Conservation (phyloP, 2,113 vertebrate species). For the Coptodon bakossiorum region DNA sequence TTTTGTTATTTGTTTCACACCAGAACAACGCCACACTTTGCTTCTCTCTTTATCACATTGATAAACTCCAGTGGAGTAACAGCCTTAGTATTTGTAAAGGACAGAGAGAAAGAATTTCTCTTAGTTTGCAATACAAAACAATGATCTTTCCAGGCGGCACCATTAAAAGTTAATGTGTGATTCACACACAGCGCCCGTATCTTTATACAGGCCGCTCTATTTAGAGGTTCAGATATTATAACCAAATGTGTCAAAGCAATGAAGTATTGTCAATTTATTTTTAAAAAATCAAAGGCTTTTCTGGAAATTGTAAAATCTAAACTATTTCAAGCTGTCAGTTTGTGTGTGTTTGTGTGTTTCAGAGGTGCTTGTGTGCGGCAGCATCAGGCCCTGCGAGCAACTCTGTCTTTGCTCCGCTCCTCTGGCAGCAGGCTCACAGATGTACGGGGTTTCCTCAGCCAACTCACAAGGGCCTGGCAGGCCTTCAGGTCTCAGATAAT, state of each 20-base stretch:
- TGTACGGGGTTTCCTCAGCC: constrained; percentile 70
- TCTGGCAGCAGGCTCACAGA: constrained; percentile 65
- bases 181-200: background rate
- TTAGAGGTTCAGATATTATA: background rate
- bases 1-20: background rate
- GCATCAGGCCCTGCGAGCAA: constrained; percentile 60
- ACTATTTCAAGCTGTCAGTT: background rate
- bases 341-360: constrained; percentile 28
- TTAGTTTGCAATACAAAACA: background rate
- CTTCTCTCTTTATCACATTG: background rate
- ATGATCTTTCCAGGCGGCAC: background rate
- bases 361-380: constrained; percentile 67
- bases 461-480: constrained; percentile 67
- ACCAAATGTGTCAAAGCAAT: background rate
- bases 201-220: background rate
- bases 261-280: background rate
- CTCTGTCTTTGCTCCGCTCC: constrained; percentile 62
- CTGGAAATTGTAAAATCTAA: background rate
- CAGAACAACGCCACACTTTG: background rate
- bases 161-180: background rate
- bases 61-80: background rate
- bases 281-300: background rate
- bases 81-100: background rate
- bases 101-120: background rate
- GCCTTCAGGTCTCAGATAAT: constrained; percentile 28